Conservation (phyloP, 2,113 vertebrate species). For the Syrmaticus mikado region DNA sequence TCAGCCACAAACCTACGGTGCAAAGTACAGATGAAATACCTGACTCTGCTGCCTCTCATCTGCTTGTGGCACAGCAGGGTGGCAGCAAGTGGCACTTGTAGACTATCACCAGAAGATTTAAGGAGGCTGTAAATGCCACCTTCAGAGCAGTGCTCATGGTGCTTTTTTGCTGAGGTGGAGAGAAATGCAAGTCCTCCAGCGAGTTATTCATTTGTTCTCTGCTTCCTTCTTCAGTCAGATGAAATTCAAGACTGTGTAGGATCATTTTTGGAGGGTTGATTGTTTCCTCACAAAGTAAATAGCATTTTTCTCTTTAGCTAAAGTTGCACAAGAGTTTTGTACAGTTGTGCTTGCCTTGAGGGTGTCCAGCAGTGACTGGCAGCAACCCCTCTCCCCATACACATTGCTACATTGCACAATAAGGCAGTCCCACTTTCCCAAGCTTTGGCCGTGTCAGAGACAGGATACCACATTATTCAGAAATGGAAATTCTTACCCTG, state of each 20-base stretch:
- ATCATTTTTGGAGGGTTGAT: not conserved
- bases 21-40: not conserved
- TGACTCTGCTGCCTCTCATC: not conserved
- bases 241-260: not conserved
- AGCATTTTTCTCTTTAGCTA: not conserved
- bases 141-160: not conserved
- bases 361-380: not conserved
- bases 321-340: not conserved
- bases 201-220: not conserved
- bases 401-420: not conserved
- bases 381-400: not conserved
- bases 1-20: too few species aligned
- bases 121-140: not conserved
- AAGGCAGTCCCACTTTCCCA: not conserved
- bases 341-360: not conserved
- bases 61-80: rapidly evolving
- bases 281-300: not conserved
- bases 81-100: not conserved
- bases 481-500: conserved; percentile 44
- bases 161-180: not conserved
- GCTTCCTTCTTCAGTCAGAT: not conserved
- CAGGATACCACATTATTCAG: conserved; percentile 3
- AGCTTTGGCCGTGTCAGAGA: not conserved
- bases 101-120: not conserved
- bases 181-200: not conserved